Evolutionary conservation across 2,888 invertebrate species (phyloP).

Genomic region (Crioceris asparagi): DNA sequence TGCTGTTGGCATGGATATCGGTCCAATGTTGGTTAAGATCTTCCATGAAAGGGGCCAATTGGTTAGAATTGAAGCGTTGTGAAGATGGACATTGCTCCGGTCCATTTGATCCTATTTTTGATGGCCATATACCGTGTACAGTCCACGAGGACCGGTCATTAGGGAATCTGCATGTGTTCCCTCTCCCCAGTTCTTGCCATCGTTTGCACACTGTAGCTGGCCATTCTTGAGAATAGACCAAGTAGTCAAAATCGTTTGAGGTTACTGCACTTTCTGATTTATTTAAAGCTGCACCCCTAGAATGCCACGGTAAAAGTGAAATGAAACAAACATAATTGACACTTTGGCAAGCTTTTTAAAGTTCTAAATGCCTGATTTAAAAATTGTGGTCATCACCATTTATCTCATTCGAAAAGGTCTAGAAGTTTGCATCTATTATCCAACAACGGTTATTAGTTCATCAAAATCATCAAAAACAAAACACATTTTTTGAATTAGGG

Average conservation of each 20-base stretch:
- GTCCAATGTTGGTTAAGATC: constrained; percentile 49
- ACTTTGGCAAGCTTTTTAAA: too few relatives aligned
- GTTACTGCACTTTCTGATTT: too few relatives aligned
- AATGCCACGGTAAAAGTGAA: too few relatives aligned
- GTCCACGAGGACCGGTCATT: constrained; percentile 54
- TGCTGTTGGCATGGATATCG: constrained; percentile 51
- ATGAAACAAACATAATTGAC: too few relatives aligned
- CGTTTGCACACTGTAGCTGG: constrained; percentile 60
- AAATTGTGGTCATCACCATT: too few relatives aligned
- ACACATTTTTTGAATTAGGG: too few relatives aligned
- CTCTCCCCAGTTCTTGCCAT: constrained; percentile 52
- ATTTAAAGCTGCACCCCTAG: too few relatives aligned
- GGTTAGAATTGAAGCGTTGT: constrained; percentile 52
- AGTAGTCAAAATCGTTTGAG: constrained; percentile 56
- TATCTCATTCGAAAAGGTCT: too few relatives aligned
- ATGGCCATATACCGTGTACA: constrained; percentile 79
- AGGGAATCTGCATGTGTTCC: constrained; percentile 55
- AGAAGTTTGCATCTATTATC: too few relatives aligned
- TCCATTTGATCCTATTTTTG: constrained; percentile 49
- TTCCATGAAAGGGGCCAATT: constrained; percentile 44
- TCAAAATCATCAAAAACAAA: too few relatives aligned
- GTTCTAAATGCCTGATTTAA: too few relatives aligned
- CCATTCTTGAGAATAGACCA: constrained; percentile 77
- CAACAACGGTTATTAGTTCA: too few relatives aligned
- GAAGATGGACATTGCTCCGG: constrained; percentile 63